Conservation (phyloP, 2,797 vertebrate genomes). For the Tokudaia tokunoshimensis region DNA sequence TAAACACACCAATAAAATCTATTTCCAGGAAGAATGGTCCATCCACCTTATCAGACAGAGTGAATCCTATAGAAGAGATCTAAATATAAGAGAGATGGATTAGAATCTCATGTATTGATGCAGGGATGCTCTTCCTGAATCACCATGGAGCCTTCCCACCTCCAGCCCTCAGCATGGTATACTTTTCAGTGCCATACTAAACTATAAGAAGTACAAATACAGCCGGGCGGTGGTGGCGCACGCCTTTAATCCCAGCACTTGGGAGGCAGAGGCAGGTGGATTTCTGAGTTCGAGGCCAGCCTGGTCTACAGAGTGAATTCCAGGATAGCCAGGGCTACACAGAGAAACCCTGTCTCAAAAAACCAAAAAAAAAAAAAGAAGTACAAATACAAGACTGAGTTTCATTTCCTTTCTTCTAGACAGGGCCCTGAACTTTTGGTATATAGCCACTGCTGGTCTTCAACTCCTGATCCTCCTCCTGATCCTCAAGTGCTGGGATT, state of each 20-base stretch:
- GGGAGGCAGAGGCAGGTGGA: no score
- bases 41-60: constrained; percentile 94
- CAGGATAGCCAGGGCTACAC: no score
- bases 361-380: no score
- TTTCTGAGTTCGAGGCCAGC: no score
- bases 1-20: constrained; percentile 94
- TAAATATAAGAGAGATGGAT: constrained; percentile 81
- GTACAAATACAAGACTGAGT: background rate
- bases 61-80: constrained; percentile 95
- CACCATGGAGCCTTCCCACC: background rate
- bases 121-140: background rate
- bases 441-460: background rate
- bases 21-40: constrained; percentile 97
- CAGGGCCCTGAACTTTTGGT: background rate
- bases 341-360: no score
- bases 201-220: background rate
- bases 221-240: no score
- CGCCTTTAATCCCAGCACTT: no score
- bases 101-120: constrained; percentile 36
- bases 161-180: background rate
- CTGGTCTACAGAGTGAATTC: no score
- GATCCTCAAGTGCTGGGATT: background rate
- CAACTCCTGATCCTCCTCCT: background rate
- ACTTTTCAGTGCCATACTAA: background rate
- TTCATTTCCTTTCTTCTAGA: background rate